These are phyloP conservation scores for Stercorarius parasiticus DNA, from an alignment of 2,113 vertebrate species.

Conservation along the genomic window DNA sequence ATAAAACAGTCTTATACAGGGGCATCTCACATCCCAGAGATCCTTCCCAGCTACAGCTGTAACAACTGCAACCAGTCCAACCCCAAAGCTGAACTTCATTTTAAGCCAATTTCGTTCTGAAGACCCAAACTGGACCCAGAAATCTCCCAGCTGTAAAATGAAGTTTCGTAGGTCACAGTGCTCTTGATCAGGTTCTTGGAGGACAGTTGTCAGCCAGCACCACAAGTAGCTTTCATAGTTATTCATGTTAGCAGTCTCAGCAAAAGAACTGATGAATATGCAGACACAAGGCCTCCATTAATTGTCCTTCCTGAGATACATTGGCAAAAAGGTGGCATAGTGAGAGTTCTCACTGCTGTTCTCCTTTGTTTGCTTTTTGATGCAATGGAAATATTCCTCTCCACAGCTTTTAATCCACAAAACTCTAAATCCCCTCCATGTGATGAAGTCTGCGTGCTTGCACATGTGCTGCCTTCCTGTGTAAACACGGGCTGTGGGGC, in stretches of 20 bases:
- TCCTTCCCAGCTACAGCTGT: neutral
- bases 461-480: neutral
- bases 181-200: neutral
- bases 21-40: neutral
- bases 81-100: neutral
- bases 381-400: neutral
- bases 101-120: neutral
- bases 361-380: neutral
- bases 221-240: neutral
- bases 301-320: neutral
- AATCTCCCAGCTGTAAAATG: neutral
- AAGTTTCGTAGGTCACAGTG: neutral
- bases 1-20: neutral
- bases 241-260: neutral
- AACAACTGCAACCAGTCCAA: neutral
- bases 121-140: neutral
- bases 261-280: neutral
- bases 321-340: neutral
- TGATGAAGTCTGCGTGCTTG: neutral
- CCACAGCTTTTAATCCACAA: neutral
- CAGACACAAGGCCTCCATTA: neutral
- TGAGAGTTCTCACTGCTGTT: neutral
- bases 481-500: neutral
- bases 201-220: neutral
- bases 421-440: rapidly evolving